Evolutionary conservation across 1,140 invertebrate genomes (phyloP).

Genomic region (Conopomorpha cramerella): DNA sequence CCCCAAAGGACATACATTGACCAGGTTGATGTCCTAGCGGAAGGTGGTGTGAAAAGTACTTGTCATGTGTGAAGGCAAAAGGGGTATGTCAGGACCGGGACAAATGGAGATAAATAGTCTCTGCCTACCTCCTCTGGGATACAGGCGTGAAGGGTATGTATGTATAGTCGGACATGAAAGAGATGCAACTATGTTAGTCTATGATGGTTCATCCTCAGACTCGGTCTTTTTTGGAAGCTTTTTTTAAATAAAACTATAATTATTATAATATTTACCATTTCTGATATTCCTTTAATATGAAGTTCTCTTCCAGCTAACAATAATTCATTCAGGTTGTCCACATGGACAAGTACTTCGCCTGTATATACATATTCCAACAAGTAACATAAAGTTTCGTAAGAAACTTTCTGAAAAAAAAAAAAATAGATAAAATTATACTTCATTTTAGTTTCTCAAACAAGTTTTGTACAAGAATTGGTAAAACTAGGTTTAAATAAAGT

Average conservation of each 20-base stretch:
- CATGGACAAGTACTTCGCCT: constrained; percentile 40
- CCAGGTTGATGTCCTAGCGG: too few species aligned
- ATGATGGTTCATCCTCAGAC: background rate
- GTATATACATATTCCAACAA: constrained; percentile 54
- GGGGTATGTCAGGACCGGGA: too few species aligned
- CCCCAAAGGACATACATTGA: constrained; percentile 4
- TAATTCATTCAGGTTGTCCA: constrained; percentile 32
- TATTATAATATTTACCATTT: background rate
- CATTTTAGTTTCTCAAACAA: too few species aligned
- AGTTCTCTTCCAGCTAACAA: constrained; percentile 43
- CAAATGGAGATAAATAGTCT: too few species aligned
- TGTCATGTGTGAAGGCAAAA: too few species aligned
- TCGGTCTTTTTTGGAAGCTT: background rate
- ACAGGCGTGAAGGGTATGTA: too few species aligned
- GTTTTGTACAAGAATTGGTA: too few species aligned
- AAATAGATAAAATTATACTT: background rate
- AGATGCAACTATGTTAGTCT: too few species aligned
- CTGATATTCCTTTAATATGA: constrained; percentile 36
- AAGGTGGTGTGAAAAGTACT: too few species aligned
- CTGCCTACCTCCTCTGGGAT: too few species aligned
- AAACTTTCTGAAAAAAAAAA: constrained; percentile 45
- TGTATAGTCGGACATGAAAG: too few species aligned
- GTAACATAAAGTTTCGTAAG: constrained; percentile 28
- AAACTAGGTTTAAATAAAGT: too few species aligned
- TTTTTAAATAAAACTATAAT: background rate